phyloP scores from a whole-genome alignment of 2,888 invertebrate genomes.

The Argyra leucocephala region DNA sequence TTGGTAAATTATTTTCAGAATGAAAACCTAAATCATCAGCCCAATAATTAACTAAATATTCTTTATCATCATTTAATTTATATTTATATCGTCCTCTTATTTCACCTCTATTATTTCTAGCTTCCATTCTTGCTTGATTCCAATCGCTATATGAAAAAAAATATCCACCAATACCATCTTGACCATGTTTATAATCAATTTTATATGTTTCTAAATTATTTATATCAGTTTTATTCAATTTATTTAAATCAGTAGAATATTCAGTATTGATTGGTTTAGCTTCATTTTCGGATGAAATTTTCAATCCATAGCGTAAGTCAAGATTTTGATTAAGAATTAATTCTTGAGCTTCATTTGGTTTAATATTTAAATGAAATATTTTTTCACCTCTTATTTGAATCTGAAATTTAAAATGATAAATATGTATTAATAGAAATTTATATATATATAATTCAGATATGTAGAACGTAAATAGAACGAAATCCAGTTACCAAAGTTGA shows the following conservation, averaged over 20 bases:
- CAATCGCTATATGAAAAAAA: slow-evolving; percentile 64
- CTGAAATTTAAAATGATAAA: neutral
- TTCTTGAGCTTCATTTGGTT: slow-evolving; percentile 47
- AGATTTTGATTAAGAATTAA: slow-evolving; percentile 40
- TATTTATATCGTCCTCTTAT: slow-evolving; percentile 60
- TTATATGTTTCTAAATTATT: slow-evolving; percentile 37
- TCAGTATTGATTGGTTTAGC: slow-evolving; percentile 49
- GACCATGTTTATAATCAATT: slow-evolving; percentile 63
- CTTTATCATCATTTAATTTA: slow-evolving; percentile 43
- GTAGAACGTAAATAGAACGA: too few relatives aligned
- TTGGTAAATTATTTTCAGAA: slow-evolving; percentile 63
- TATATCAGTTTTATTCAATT: neutral
- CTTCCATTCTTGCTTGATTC: slow-evolving; percentile 64
- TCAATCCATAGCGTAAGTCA: slow-evolving; percentile 48
- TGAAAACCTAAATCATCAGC: slow-evolving; percentile 69
- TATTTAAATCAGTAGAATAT: slow-evolving; percentile 56
- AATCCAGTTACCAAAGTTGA: too few relatives aligned
- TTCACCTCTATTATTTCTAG: slow-evolving; percentile 55
- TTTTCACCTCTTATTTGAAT: slow-evolving; percentile 35
- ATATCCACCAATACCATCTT: slow-evolving; percentile 60
- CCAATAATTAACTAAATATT: slow-evolving; percentile 52
- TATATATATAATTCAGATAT: too few relatives aligned
- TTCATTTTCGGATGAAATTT: slow-evolving; percentile 41
- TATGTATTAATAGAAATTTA: too few relatives aligned
- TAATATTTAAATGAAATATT: slow-evolving; percentile 46